These are phyloP conservation scores for Cyanoderma ruficeps DNA, from an alignment of 2,113 vertebrate genomes.

Conservation along the genomic window DNA sequence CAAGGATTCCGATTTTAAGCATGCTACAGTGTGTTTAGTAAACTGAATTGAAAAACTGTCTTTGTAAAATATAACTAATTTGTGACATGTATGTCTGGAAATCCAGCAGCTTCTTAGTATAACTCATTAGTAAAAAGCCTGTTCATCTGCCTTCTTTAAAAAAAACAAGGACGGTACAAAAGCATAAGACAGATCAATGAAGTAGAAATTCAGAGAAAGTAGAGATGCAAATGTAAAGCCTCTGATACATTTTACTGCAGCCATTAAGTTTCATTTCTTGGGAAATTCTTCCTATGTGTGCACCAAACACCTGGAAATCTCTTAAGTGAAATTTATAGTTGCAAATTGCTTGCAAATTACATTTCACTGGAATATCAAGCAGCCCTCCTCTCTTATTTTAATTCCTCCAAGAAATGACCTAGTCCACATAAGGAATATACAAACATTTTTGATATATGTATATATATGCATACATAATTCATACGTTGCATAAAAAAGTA, in stretches of 20 bases:
- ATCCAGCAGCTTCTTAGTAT: background rate
- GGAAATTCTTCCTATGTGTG: background rate
- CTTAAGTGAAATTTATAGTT: background rate
- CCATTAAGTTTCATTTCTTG: background rate
- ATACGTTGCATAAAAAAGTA: background rate
- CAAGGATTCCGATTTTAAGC: background rate
- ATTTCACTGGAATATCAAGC: background rate
- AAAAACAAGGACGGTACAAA: background rate
- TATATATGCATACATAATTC: background rate
- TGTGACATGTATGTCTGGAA: background rate
- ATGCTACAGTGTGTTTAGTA: background rate
- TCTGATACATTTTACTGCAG: background rate
- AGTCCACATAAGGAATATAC: background rate
- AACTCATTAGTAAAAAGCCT: background rate
- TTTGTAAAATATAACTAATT: background rate
- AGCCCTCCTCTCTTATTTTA: background rate
- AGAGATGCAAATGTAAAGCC: background rate
- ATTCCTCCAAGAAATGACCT: background rate
- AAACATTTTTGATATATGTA: background rate
- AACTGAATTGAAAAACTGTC: background rate
- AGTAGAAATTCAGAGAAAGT: background rate
- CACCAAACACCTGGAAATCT: background rate
- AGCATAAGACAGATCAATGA: background rate
- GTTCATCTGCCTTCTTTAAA: background rate
- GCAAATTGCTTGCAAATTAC: background rate